A percentile compares a stretch with the other conserved stretches of the same genome.
Conservation (phyloP, 2,113 vertebrate genomes). For the Hassar affinis region DNA sequence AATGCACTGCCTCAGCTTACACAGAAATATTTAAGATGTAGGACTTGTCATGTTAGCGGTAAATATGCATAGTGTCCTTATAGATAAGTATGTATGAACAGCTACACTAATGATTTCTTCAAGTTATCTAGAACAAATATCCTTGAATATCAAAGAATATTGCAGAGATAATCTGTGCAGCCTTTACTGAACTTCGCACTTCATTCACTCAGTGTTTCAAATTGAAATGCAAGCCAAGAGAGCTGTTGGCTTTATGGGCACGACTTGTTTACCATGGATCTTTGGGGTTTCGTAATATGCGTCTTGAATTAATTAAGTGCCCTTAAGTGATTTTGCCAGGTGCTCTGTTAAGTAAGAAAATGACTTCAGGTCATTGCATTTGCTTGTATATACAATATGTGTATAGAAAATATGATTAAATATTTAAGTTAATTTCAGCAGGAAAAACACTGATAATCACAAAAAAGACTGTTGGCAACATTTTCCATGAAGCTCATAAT, state of each 20-base stretch:
- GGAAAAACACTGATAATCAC: background rate
- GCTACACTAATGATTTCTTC: background rate
- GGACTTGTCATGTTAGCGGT: background rate
- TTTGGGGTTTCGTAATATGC: background rate
- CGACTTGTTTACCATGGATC: background rate
- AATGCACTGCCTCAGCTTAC: background rate
- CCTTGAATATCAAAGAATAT: background rate
- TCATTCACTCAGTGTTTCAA: background rate
- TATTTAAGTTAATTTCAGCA: background rate
- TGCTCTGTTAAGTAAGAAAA: background rate
- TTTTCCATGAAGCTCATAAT: background rate
- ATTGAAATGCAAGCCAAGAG: background rate
- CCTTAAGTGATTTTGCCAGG: background rate
- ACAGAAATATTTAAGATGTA: conserved; percentile 10
- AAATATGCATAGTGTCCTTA: conserved; percentile 1
- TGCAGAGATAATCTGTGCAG: background rate
- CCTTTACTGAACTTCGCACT: background rate
- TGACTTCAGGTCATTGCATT: background rate
- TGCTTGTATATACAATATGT: background rate
- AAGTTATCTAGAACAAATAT: conserved; percentile 3
- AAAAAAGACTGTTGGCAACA: background rate
- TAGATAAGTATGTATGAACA: conserved; percentile 25
- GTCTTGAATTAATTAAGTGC: conserved; percentile 9
- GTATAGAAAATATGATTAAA: background rate
- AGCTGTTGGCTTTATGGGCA: background rate